Conservation (phyloP, 2,113 vertebrate species). For the Synodontis membranacea region DNA sequence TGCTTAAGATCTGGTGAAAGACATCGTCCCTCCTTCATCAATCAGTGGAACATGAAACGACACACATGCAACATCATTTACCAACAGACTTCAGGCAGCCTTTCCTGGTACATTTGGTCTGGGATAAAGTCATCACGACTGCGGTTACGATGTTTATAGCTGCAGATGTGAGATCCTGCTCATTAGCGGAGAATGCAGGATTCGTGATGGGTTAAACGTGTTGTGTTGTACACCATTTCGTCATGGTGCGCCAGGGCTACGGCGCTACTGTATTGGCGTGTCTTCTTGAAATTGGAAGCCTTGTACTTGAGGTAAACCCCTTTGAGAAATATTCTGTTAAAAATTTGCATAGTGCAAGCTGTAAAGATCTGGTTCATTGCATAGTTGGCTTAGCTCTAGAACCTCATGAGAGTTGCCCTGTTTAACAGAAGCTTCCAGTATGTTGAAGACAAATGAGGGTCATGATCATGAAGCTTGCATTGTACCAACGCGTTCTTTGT, state of each 20-base stretch:
- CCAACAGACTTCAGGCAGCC: slow-evolving; percentile 1
- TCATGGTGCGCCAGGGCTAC: neutral
- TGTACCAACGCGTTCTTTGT: neutral
- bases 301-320: neutral
- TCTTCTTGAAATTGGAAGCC: neutral
- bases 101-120: neutral
- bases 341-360: no score
- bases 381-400: neutral
- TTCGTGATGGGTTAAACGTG: neutral
- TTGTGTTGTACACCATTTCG: neutral
- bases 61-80: neutral
- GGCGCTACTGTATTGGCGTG: neutral
- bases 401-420: neutral
- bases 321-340: neutral
- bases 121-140: slow-evolving; percentile 9
- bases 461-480: neutral
- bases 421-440: neutral
- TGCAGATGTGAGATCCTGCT: neutral
- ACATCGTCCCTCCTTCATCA: neutral
- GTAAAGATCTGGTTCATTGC: neutral
- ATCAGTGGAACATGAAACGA: neutral
- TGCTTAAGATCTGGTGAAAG: neutral
- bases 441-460: neutral
- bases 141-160: neutral
- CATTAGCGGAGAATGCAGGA: neutral